Base-by-base conservation (phyloP, 1,140 invertebrate genomes). In the Popillia japonica region DNA sequence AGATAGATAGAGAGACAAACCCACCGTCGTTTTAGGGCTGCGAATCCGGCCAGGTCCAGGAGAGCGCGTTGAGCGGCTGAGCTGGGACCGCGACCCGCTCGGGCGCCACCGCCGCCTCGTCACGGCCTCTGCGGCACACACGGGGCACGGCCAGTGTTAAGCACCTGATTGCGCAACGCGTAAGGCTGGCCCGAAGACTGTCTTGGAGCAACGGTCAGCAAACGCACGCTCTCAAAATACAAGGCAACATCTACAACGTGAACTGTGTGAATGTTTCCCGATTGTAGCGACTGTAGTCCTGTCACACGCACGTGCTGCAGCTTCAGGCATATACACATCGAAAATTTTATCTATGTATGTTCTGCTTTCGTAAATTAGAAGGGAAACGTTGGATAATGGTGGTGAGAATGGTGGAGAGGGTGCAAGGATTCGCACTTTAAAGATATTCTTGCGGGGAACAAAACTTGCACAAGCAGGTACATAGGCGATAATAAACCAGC, bases 181-280 rank as follows among this genome's bases (percentile, higher is more conserved):
- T 73, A 82, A 82, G 82, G 85, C 85, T 86, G 85, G 83, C 85
- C 86, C 84, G 85, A 83, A 87, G 86, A 85, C 86, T 87, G 86
- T 87, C 86, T 82, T 84, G 82, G 76, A 79, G 87, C 86, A 86
- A 85, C 84, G 86, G 86, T 81, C 84, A 85, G 84, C 86, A 77
- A 79, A 77, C 61, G 61, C 72, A 77, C 41, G 76, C 40, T 22
- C 44, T 75, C 72, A 79, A 42, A 27, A 78, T 77, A 76, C 75
- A 42, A 78, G 76, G 77, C 78, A 68, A 76, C 75, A 77, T 55
- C 48, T 73, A 41, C 72, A 74, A 78, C 10, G 64, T 55, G 55
- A 42, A 23, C 44, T 68, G 61, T 68, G 61, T 68, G 61, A 68
- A 27, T 68, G 61, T 68, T 10, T 34, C 61, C 61, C 22, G 61